These are phyloP conservation scores for Parascotia fuliginaria DNA, from an alignment of 2,888 invertebrate species.

Conservation along the genomic window DNA sequence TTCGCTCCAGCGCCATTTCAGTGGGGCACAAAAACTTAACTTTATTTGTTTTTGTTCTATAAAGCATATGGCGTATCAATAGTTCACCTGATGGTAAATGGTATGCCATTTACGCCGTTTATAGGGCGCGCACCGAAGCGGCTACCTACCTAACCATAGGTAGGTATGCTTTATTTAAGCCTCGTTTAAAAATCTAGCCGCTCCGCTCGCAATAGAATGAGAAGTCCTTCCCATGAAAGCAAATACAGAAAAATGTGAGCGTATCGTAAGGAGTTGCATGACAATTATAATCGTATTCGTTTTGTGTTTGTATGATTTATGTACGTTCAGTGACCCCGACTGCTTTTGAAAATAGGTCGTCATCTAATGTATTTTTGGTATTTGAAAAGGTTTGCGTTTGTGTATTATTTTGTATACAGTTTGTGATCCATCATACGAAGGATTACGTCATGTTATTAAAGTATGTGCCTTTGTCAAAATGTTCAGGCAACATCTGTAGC, in stretches of 20 bases:
- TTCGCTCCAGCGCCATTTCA: too few species aligned
- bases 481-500: background rate
- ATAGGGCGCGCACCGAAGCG: too few species aligned
- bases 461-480: background rate
- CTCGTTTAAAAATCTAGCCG: too few species aligned
- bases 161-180: too few species aligned
- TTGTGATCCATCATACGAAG: constrained; percentile 3
- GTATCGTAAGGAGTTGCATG: constrained; percentile 49
- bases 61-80: too few species aligned
- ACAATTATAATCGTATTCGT: constrained; percentile 45
- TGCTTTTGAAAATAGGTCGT: constrained; percentile 38
- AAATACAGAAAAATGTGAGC: constrained; percentile 61
- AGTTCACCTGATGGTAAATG: too few species aligned
- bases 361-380: constrained; percentile 24
- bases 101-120: too few species aligned
- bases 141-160: too few species aligned
- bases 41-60: too few species aligned
- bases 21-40: too few species aligned
- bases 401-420: constrained; percentile 3
- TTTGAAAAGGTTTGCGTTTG: constrained; percentile 7
- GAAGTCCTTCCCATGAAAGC: constrained; percentile 38
- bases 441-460: background rate
- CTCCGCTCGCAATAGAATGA: constrained; percentile 3
- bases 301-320: constrained; percentile 41
- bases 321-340: constrained; percentile 30